Evolutionary conservation across 1,140 invertebrate species (phyloP).

Genomic region (Papilio helenus): DNA sequence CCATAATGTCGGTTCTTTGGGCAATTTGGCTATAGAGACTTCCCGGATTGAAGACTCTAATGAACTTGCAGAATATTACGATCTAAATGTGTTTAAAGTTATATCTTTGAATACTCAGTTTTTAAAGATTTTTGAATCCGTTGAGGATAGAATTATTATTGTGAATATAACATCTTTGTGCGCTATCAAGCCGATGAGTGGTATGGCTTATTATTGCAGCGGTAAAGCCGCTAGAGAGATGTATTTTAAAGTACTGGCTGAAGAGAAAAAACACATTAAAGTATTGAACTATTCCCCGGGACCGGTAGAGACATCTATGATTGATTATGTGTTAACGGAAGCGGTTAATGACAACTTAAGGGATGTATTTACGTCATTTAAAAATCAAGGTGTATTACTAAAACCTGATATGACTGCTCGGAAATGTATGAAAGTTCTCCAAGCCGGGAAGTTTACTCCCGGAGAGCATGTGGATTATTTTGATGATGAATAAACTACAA

Average conservation of each 20-base stretch:
- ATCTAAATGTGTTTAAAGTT: slow-evolving; percentile 91
- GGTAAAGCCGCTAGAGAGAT: slow-evolving; percentile 96
- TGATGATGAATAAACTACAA: slow-evolving; percentile 83
- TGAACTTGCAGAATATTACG: slow-evolving; percentile 87
- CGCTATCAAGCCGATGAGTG: slow-evolving; percentile 89
- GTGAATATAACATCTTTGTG: slow-evolving; percentile 95
- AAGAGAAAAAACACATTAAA: slow-evolving; percentile 89
- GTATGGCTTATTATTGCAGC: slow-evolving; percentile 91
- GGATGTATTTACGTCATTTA: slow-evolving; percentile 84
- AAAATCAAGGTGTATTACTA: slow-evolving; percentile 87
- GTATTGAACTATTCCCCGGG: slow-evolving; percentile 97
- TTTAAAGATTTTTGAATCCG: slow-evolving; percentile 86
- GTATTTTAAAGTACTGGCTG: slow-evolving; percentile 93
- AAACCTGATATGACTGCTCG: slow-evolving; percentile 89
- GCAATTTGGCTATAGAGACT: slow-evolving; percentile 87
- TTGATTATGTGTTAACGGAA: slow-evolving; percentile 85
- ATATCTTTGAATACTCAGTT: slow-evolving; percentile 91
- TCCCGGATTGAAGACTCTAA: slow-evolving; percentile 84
- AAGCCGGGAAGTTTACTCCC: slow-evolving; percentile 88
- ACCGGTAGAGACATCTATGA: slow-evolving; percentile 96
- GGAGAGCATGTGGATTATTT: slow-evolving; percentile 95
- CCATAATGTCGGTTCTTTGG: slow-evolving; percentile 95
- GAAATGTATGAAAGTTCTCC: slow-evolving; percentile 89
- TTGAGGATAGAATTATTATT: slow-evolving; percentile 82
- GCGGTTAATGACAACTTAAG: slow-evolving; percentile 85